phyloP scores from a whole-genome alignment of 2,888 invertebrate species.

The Perithous albicinctus region DNA sequence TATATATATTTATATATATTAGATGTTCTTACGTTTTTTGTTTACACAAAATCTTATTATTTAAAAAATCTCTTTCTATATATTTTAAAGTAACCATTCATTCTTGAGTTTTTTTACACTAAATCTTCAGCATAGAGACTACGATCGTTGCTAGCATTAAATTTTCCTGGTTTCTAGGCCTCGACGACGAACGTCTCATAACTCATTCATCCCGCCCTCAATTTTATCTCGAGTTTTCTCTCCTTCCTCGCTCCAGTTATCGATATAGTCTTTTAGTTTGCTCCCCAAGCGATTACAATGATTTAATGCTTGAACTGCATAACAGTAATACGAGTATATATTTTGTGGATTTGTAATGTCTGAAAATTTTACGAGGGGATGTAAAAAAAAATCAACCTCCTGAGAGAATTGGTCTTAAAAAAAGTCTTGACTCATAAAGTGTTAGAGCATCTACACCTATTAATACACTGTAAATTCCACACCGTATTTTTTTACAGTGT shows the following conservation, averaged over 20 bases:
- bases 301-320: conserved; percentile 39
- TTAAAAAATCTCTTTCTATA: no score
- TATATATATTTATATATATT: no score
- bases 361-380: not conserved
- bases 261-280: conserved; percentile 50
- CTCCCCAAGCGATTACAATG: conserved; percentile 48
- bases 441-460: not conserved
- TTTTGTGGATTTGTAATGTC: not conserved
- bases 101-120: conserved; percentile 14
- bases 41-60: no score
- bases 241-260: conserved; percentile 26
- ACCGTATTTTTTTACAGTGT: no score
- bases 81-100: conserved; percentile 16
- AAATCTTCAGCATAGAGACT: conserved; percentile 29
- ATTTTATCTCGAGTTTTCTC: conserved; percentile 62
- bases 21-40: no score
- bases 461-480: no score
- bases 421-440: not conserved
- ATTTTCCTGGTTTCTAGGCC: conserved; percentile 29
- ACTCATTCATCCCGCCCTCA: conserved; percentile 58
- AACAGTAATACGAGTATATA: conserved; percentile 16
- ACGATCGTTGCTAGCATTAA: conserved; percentile 12
- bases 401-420: not conserved
- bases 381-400: not conserved
- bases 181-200: conserved; percentile 57